Evolutionary conservation across 2,797 vertebrate genomes (phyloP).

Genomic region (Pangasius macronema): DNA sequence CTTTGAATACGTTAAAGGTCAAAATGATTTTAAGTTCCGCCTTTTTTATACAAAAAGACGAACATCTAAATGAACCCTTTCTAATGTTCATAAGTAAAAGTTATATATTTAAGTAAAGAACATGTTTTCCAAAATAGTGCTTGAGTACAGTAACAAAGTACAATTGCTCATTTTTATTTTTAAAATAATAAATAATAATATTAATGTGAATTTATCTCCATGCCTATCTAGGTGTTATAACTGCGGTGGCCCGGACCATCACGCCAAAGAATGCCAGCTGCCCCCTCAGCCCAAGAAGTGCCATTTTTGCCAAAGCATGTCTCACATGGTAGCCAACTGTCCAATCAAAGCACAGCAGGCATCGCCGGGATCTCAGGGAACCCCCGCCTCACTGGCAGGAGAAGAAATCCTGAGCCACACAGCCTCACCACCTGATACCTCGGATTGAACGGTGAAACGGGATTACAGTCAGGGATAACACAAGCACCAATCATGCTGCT

Average conservation of each 20-base stretch:
- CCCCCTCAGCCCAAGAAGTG: constrained; percentile 97
- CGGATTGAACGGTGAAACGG: constrained; percentile 55
- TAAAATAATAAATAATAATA: background rate
- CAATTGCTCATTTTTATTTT: background rate
- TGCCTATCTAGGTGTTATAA: constrained; percentile 88
- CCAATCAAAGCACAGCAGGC: constrained; percentile 89
- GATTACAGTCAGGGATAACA: constrained; percentile 56
- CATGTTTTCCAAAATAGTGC: background rate
- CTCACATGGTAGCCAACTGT: constrained; percentile 96
- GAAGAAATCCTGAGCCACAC: constrained; percentile 74
- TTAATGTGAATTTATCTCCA: background rate
- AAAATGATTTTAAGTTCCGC: too few relatives aligned
- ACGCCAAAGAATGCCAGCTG: constrained; percentile 97
- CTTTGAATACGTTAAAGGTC: background rate
- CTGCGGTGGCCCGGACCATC: constrained; percentile 94
- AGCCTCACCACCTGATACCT: constrained; percentile 68
- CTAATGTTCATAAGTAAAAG: too few relatives aligned
- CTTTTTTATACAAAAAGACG: too few relatives aligned
- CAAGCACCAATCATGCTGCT: constrained; percentile 62
- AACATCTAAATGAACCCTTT: too few relatives aligned
- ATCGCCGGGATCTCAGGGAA: constrained; percentile 86
- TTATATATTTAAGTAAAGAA: background rate
- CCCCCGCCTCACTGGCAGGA: constrained; percentile 73
- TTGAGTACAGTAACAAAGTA: background rate
- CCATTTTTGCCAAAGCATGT: constrained; percentile 97